These are phyloP conservation scores for Acyrthosiphon pisum DNA, from an alignment of 1,140 invertebrate species.

Conservation along the genomic window DNA sequence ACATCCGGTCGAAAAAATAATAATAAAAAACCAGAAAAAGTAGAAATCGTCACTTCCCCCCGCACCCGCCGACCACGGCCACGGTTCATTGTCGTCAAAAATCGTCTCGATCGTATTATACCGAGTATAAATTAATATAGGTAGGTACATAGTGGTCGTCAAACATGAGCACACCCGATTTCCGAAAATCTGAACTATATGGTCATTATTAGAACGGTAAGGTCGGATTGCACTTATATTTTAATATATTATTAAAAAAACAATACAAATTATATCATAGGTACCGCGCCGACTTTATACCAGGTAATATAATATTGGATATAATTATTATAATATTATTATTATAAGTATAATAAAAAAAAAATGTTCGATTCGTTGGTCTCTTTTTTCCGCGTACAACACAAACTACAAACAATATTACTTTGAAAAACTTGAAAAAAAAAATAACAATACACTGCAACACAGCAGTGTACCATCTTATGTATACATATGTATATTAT, in stretches of 20 bases:
- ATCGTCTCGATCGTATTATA: background rate
- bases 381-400: background rate
- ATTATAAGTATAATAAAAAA: too few species aligned
- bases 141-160: background rate
- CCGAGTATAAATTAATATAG: background rate
- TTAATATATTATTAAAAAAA: background rate
- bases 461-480: background rate
- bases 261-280: background rate
- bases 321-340: background rate
- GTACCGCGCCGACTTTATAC: too few species aligned
- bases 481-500: background rate
- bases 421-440: background rate
- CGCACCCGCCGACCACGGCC: background rate
- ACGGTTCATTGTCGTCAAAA: background rate
- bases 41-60: background rate
- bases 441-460: background rate
- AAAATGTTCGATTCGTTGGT: background rate
- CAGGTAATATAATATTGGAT: background rate
- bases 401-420: background rate
- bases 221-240: too few species aligned
- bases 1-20: background rate
- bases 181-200: background rate
- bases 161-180: background rate
- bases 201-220: background rate
- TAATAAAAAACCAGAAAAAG: slow-evolving; percentile 1